A percentile compares a stretch with the other conserved stretches of the same genome.
These are phyloP conservation scores for Scytalopus superciliaris DNA, from an alignment of 2,113 vertebrate genomes.

Conservation along the genomic window DNA sequence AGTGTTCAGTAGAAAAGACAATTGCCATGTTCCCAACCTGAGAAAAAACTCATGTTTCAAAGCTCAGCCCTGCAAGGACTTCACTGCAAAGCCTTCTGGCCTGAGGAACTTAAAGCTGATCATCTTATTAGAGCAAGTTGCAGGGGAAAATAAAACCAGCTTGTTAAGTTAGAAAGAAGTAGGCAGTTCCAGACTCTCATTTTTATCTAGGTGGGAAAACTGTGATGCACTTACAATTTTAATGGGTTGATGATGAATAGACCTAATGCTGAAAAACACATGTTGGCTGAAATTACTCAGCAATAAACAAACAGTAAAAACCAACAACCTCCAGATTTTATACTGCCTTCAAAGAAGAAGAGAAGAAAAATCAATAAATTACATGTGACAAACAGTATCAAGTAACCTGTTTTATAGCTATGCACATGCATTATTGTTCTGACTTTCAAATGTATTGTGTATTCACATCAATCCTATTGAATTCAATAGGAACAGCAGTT, in stretches of 20 bases:
- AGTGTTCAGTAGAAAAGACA: neutral
- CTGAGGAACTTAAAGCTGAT: conserved; percentile 29
- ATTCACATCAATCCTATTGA: neutral
- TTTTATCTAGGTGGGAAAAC: conserved; percentile 67
- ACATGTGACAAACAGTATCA: conserved; percentile 23
- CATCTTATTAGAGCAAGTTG: conserved; percentile 29
- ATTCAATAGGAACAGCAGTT: neutral
- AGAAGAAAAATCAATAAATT: conserved; percentile 37
- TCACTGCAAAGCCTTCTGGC: neutral
- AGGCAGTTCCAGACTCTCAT: conserved; percentile 40
- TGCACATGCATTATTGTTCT: neutral
- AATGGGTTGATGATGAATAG: conserved; percentile 42
- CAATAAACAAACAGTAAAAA: conserved; percentile 63
- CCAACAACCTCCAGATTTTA: conserved; percentile 47
- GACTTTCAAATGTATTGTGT: neutral
- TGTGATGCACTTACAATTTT: neutral
- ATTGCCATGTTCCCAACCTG: neutral
- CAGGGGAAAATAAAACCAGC: conserved; percentile 5
- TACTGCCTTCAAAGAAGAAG: conserved; percentile 37
- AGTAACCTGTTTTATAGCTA: conserved; percentile 26
- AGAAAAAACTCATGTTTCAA: neutral
- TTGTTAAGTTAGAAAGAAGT: neutral
- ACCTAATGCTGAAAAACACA: conserved; percentile 46
- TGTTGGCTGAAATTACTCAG: conserved; percentile 50
- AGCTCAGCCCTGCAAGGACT: neutral